Conservation (phyloP, 2,888 invertebrate species). For the Griposia aprilina region DNA sequence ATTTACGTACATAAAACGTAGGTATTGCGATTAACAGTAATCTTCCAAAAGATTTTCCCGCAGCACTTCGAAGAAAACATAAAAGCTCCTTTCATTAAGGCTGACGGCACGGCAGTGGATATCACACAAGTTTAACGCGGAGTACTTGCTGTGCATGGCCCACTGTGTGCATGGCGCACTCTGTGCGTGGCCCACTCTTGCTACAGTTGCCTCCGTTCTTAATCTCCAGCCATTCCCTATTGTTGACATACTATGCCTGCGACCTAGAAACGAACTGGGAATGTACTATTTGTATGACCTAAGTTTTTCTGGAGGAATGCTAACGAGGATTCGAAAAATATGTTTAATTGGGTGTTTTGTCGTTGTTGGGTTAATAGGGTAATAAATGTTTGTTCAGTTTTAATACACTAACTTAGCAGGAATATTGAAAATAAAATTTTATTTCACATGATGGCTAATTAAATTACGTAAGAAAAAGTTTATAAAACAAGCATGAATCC, state of each 20-base stretch:
- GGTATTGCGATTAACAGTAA: constrained; percentile 42
- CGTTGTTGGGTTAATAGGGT: neutral
- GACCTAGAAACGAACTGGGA: constrained; percentile 78
- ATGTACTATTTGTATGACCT: constrained; percentile 51
- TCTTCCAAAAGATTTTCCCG: constrained; percentile 32
- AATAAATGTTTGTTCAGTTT: neutral
- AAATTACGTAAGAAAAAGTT: neutral
- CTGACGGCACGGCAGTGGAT: constrained; percentile 34
- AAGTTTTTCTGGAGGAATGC: constrained; percentile 51
- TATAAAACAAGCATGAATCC: neutral
- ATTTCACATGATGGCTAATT: neutral
- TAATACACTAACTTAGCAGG: neutral
- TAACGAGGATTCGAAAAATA: constrained; percentile 41
- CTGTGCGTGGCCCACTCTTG: constrained; percentile 56
- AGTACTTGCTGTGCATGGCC: constrained; percentile 41
- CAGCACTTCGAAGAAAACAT: constrained; percentile 38
- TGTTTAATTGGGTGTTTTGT: constrained; percentile 19
- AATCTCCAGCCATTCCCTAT: constrained; percentile 78
- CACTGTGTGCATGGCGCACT: constrained; percentile 39
- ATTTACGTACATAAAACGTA: constrained; percentile 1
- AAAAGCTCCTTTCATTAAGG: constrained; percentile 50
- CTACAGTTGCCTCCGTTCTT: constrained; percentile 72
- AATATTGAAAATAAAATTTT: neutral
- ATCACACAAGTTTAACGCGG: constrained; percentile 54
- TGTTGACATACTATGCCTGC: constrained; percentile 77